Evolutionary conservation across 2,797 vertebrate genomes (phyloP).

Genomic region (Orestias chungarensis): DNA sequence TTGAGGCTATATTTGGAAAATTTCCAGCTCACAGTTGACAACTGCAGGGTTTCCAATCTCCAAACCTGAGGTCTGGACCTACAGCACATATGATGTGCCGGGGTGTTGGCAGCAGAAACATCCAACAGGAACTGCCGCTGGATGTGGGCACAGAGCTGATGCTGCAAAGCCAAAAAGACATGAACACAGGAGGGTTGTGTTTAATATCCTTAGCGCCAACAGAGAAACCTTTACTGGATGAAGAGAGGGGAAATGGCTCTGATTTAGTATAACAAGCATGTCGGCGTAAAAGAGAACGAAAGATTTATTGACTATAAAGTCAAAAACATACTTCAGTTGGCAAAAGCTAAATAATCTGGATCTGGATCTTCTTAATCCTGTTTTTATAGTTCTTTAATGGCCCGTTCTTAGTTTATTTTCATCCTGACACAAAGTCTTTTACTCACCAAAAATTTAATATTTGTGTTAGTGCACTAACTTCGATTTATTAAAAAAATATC

Average conservation of each 20-base stretch:
- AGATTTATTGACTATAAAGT: constrained; percentile 52
- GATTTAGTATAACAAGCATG: constrained; percentile 18
- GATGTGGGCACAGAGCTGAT: constrained; percentile 39
- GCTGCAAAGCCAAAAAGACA: constrained; percentile 46
- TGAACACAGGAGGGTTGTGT: constrained; percentile 48
- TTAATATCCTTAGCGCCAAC: constrained; percentile 37
- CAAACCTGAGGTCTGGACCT: constrained; percentile 47
- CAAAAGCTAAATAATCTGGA: constrained; percentile 5
- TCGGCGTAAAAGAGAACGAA: constrained; percentile 14
- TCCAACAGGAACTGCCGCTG: constrained; percentile 52
- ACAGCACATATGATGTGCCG: constrained; percentile 31
- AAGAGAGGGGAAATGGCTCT: constrained; percentile 8
- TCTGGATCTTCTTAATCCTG: constrained; percentile 22
- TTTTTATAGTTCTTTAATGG: constrained; percentile 30
- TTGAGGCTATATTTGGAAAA: constrained; percentile 6
- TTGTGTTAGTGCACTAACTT: constrained; percentile 16
- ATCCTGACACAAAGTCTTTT: constrained; percentile 1
- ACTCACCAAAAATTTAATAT: background rate
- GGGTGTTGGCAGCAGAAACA: constrained; percentile 34
- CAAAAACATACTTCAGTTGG: constrained; percentile 39
- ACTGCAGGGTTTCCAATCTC: constrained; percentile 35
- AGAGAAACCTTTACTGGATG: constrained; percentile 36
- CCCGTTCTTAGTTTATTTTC: constrained; percentile 12
- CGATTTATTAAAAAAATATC: too few species aligned
- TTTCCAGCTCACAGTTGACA: constrained; percentile 25